Evolutionary conservation across 2,113 vertebrate genomes (phyloP).

Genomic region (Sphaerodactylus townsendi): DNA sequence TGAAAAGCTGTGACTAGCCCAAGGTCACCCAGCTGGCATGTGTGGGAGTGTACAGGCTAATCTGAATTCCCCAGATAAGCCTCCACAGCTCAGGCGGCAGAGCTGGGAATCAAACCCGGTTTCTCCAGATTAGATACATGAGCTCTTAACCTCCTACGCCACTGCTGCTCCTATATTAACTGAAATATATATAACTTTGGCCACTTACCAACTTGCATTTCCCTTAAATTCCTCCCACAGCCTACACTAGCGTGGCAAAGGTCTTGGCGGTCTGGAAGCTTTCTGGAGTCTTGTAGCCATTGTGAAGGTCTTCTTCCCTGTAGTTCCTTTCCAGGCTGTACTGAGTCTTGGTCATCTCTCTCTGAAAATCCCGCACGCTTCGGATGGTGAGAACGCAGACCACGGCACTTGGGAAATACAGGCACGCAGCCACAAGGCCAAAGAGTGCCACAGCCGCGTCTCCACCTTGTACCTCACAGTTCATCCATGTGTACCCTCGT

Average conservation of each 20-base stretch:
- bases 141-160: no score
- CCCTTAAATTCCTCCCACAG: background rate
- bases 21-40: no score
- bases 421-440: slow-evolving; percentile 72
- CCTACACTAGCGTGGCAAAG: slow-evolving; percentile 63
- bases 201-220: no score
- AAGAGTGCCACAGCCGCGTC: slow-evolving; percentile 82
- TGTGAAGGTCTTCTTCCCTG: background rate
- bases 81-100: no score
- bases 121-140: no score
- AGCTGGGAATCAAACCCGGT: no score
- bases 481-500: slow-evolving; percentile 86
- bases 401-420: slow-evolving; percentile 71
- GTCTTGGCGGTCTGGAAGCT: background rate
- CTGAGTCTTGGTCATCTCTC: rapidly evolving
- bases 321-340: background rate
- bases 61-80: no score
- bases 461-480: slow-evolving; percentile 78
- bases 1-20: no score
- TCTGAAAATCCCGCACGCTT: slow-evolving; percentile 35
- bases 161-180: no score
- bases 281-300: rapidly evolving
- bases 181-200: no score
- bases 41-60: no score
- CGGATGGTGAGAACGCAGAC: slow-evolving; percentile 72